Evolutionary conservation across 1,140 invertebrate genomes (phyloP).

Genomic region (Dryas iulia): DNA sequence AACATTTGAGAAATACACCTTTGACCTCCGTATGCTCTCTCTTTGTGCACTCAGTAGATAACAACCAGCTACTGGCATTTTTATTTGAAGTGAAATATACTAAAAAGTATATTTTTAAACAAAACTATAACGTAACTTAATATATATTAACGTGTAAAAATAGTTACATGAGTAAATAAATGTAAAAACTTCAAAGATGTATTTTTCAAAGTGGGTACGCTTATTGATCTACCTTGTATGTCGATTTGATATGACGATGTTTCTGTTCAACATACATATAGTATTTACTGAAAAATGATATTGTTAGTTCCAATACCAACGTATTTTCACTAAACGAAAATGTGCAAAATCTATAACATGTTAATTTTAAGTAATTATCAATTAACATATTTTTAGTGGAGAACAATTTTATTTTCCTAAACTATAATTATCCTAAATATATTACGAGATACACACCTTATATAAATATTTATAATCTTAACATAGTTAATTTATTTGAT

Average conservation of each 20-base stretch:
- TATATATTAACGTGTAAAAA: no score
- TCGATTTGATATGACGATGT: background rate
- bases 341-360: background rate
- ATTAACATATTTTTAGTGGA: background rate
- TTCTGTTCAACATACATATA: background rate
- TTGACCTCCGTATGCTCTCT: background rate
- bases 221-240: background rate
- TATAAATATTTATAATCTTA: slow-evolving; percentile 54
- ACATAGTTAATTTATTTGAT: slow-evolving; percentile 68
- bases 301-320: background rate
- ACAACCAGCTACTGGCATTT: background rate
- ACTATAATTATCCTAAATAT: slow-evolving; percentile 28
- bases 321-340: background rate
- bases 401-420: background rate
- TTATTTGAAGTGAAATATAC: background rate
- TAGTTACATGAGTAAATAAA: no score
- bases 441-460: slow-evolving; percentile 35
- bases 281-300: background rate
- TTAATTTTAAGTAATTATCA: background rate
- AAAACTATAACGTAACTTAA: no score
- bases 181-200: slow-evolving; percentile 3
- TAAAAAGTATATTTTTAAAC: no score
- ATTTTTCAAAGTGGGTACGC: slow-evolving; percentile 14
- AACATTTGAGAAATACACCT: slow-evolving; percentile 23
- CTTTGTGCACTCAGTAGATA: background rate